Evolutionary conservation across 2,797 vertebrate species (phyloP).

Genomic region (Anabacerthia variegaticeps): DNA sequence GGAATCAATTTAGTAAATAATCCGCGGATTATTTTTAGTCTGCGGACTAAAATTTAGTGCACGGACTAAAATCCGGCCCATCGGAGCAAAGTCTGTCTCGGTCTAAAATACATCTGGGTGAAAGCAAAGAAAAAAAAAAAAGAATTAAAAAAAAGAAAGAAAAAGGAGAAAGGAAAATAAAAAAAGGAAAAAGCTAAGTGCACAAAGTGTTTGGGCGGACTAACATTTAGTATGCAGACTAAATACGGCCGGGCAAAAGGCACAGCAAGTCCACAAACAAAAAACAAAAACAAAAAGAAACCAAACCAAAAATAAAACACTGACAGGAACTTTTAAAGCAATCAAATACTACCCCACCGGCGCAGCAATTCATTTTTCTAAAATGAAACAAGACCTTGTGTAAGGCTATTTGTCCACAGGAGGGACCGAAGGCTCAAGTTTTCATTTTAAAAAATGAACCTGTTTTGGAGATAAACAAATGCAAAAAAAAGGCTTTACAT

Average conservation of each 20-base stretch:
- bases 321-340: slow-evolving; percentile 80
- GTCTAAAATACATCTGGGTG: slow-evolving; percentile 65
- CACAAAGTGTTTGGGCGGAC: slow-evolving; percentile 75
- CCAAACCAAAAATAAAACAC: slow-evolving; percentile 72
- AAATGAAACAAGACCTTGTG: slow-evolving; percentile 70
- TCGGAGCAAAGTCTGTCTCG: slow-evolving; percentile 68
- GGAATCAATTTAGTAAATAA: slow-evolving; percentile 80
- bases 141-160: slow-evolving; percentile 49
- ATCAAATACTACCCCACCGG: slow-evolving; percentile 76
- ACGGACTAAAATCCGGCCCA: slow-evolving; percentile 79
- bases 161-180: not conserved
- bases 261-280: slow-evolving; percentile 77
- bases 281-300: not conserved
- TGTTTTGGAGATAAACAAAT: slow-evolving; percentile 74
- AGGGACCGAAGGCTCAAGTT: slow-evolving; percentile 61
- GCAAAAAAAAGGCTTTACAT: slow-evolving; percentile 68
- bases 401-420: slow-evolving; percentile 66
- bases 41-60: slow-evolving; percentile 84
- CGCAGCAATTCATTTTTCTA: slow-evolving; percentile 75
- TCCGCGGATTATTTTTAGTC: slow-evolving; percentile 85
- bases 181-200: slow-evolving; percentile 69
- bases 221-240: slow-evolving; percentile 83
- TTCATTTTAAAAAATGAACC: slow-evolving; percentile 71
- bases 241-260: slow-evolving; percentile 78
- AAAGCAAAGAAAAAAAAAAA: slow-evolving; percentile 69